Base-by-base conservation (phyloP, 2,888 invertebrate species). In the Leuctra nigra region DNA sequence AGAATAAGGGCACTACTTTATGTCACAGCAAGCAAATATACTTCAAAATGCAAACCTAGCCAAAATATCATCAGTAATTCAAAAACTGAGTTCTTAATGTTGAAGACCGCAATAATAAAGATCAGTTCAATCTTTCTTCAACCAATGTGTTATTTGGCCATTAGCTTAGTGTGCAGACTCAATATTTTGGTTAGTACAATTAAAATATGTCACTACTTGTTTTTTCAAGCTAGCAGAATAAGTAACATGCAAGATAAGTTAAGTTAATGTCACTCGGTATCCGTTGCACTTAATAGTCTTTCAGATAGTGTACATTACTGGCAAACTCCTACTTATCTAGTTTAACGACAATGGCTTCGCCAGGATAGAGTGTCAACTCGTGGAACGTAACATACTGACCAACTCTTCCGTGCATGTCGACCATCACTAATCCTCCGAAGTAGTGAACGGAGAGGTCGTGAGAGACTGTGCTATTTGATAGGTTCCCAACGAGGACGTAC, bases 381-480 rank as follows among this genome's bases (percentile, higher is more conserved):
- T 78, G 77, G 64, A 82, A 81, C 13, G 75, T 76, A 54, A 81
- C 71, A 47, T 73, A 70, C 36, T 66, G 65, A 58, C 71, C 68
- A 33, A 69, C 59, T 62, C 70, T 74, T 57, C 74, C 73, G 33
- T 67, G 69, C 0, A 78, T 76, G 2, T 78, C 78, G n/a, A 80
- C 75, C 20, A 80, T 70, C 4, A 81, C 74, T 48, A 75, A 71
- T 1, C 91, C 91, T 52, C 87, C 85, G 67, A 88, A 91, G 68
- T 86, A 85, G 71, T 85, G 78, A 1, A 81, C 78, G 0, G 88
- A 86, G 56, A 91, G 74, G 72, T 91, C 89, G 53, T 83, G 81
- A 1, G 77, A 77, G 36, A 83, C 78, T 16, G 77, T 72, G 7
- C 68, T 69, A 36, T 69, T 73, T 0, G 86, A 86, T 2, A 89